Base-by-base conservation (phyloP, 2,888 invertebrate species). In the Calliscelio sp. region DNA sequence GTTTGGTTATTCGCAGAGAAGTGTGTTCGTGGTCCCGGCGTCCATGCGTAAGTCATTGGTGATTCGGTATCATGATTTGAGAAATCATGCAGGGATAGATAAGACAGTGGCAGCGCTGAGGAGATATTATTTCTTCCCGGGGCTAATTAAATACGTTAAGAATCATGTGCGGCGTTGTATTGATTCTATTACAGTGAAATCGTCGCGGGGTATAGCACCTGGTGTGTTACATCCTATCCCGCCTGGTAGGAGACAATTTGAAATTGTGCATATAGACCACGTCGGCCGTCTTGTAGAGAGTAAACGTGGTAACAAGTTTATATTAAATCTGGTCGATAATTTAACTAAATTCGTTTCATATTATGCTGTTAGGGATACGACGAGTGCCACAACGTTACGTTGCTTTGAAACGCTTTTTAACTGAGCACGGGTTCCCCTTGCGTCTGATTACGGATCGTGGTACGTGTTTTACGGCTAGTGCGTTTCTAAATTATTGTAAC, bases 201-300 rank as follows among this genome's bases (percentile, higher is more conserved):
- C 49, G 4, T 77, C 59, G 25, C 63, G 78, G 5, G 88, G 89
- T 5, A 85, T 68, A 22, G 83, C 80, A 75, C 74, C 63, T 5
- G 87, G 87, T 10, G 61, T 77, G 7, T 44, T 89, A 4, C 86
- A 89, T 44, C 87, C 87, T 22, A 87, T 88, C n/a, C 86, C 86
- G 0, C 85, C 85, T 0, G 89, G 86, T 10, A 63, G 25, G 16
- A 35, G 87, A 35, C 88, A 88, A 1, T 89, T 89, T 53, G 87
- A 53, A 2, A 53, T 86, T 2, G 75, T 89, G 0, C 85, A 89
- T 32, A 18, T 87, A 1, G 87, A 88, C 28, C 88, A 89, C 63
- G 20, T 86, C 0, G 87, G 86, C 10, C 88, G 88, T 0, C 87
- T 87, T 38, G 68, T 87, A 0, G 80, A 73, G 1, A 84, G 79